A percentile compares a stretch with the other conserved stretches of the same genome.
These are phyloP conservation scores for Enteromius paludinosus DNA, from an alignment of 2,797 vertebrate species.

Conservation along the genomic window DNA sequence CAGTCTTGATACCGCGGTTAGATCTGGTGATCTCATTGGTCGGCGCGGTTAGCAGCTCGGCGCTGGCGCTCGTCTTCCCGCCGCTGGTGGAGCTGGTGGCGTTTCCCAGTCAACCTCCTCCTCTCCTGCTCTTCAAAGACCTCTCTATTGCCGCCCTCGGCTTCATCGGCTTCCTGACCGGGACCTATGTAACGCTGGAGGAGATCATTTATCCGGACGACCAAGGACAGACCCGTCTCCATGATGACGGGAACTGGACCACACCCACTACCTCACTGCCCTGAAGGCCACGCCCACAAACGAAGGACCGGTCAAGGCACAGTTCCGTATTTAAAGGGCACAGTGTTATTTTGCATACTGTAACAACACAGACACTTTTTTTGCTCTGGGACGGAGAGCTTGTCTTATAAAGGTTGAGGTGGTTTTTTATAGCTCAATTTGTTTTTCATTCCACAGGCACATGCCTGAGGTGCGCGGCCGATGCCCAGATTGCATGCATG, in stretches of 20 bases:
- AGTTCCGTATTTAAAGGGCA: background rate
- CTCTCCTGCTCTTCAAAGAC: slow-evolving; percentile 81
- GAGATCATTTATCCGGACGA: slow-evolving; percentile 81
- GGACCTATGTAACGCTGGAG: slow-evolving; percentile 83
- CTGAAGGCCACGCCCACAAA: slow-evolving; percentile 33
- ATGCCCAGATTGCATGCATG: background rate
- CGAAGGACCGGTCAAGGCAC: slow-evolving; percentile 4
- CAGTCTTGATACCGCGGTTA: slow-evolving; percentile 83
- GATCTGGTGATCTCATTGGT: slow-evolving; percentile 88
- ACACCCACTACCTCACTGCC: slow-evolving; percentile 42
- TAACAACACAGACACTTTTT: background rate
- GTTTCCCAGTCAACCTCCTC: slow-evolving; percentile 75
- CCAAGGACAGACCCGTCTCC: slow-evolving; percentile 65
- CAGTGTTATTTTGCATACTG: background rate
- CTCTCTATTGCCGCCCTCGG: slow-evolving; percentile 80
- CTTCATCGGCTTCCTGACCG: slow-evolving; percentile 83
- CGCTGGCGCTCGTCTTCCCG: slow-evolving; percentile 84
- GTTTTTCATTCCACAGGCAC: slow-evolving; percentile 41
- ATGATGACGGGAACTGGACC: slow-evolving; percentile 39
- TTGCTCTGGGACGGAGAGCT: background rate
- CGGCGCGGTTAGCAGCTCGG: slow-evolving; percentile 87
- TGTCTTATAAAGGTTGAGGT: background rate
- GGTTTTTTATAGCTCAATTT: slow-evolving; percentile 21
- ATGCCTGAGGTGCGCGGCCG: background rate
- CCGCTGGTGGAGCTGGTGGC: slow-evolving; percentile 86